Conservation (phyloP, 2,797 vertebrate species). For the Sebastes paucispinis region DNA sequence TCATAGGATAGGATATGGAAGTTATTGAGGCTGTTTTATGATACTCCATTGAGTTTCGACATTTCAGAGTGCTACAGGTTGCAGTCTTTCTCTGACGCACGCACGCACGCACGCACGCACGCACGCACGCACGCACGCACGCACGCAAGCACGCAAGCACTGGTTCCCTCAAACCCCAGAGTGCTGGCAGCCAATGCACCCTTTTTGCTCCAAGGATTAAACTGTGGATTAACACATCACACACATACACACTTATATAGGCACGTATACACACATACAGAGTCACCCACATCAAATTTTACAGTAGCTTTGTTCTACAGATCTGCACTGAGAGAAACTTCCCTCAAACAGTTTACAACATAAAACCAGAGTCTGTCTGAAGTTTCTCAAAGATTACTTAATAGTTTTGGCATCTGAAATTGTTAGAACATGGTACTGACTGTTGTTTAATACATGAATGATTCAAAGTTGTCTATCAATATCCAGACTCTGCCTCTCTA, state of each 20-base stretch:
- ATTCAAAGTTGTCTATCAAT: neutral
- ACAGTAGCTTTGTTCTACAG: conserved; percentile 57
- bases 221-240: conserved; percentile 60
- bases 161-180: conserved; percentile 19
- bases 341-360: conserved; percentile 9
- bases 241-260: conserved; percentile 15
- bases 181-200: conserved; percentile 33
- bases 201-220: conserved; percentile 55
- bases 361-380: conserved; percentile 11
- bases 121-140: conserved; percentile 3
- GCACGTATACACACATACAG: neutral
- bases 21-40: conserved; percentile 11
- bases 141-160: conserved; percentile 8
- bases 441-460: neutral
- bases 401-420: neutral
- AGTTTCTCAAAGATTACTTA: conserved; percentile 12
- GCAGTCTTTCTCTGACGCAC: conserved; percentile 2
- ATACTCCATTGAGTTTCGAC: conserved; percentile 8
- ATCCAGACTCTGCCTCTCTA: neutral
- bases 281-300: conserved; percentile 38
- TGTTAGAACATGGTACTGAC: neutral
- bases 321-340: conserved; percentile 37
- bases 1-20: neutral
- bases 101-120: conserved; percentile 10
- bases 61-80: conserved; percentile 34